These are phyloP conservation scores for Noturus placidus DNA, from an alignment of 2,113 vertebrate genomes.

Conservation along the genomic window DNA sequence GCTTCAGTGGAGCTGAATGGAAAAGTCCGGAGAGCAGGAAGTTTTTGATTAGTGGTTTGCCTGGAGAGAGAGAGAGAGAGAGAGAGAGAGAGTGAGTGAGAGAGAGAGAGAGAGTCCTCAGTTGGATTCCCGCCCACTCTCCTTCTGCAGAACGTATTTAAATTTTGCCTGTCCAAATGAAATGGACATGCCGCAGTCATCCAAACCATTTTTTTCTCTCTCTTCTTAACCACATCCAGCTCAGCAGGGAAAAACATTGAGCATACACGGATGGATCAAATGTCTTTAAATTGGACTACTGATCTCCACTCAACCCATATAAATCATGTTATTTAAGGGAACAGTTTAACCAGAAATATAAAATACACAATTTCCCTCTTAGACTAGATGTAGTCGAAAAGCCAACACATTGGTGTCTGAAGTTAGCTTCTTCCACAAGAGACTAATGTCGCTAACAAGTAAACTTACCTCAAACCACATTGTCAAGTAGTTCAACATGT, in stretches of 20 bases:
- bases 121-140: constrained; percentile 25
- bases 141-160: constrained; percentile 28
- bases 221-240: constrained; percentile 2
- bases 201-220: not conserved
- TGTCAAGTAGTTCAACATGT: not conserved
- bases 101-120: not conserved
- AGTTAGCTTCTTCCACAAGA: not conserved
- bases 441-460: not conserved
- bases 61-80: constrained; percentile 34
- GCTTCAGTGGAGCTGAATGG: constrained; percentile 39
- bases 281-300: constrained; percentile 13
- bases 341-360: not conserved
- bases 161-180: constrained; percentile 16
- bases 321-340: constrained; percentile 4
- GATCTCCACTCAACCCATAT: constrained; percentile 18
- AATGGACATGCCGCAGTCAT: not conserved
- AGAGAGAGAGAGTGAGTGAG: not conserved
- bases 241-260: constrained; percentile 20
- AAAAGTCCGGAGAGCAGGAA: constrained; percentile 45
- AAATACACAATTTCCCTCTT: not conserved
- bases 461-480: not conserved
- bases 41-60: constrained; percentile 49
- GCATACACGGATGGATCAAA: constrained; percentile 12
- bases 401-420: not conserved
- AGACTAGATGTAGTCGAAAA: not conserved